Evolutionary conservation across 1,140 invertebrate species (phyloP), one percentile per base, ranked within the genome.

Genomic region (Hylaeus anthracinus): DNA sequence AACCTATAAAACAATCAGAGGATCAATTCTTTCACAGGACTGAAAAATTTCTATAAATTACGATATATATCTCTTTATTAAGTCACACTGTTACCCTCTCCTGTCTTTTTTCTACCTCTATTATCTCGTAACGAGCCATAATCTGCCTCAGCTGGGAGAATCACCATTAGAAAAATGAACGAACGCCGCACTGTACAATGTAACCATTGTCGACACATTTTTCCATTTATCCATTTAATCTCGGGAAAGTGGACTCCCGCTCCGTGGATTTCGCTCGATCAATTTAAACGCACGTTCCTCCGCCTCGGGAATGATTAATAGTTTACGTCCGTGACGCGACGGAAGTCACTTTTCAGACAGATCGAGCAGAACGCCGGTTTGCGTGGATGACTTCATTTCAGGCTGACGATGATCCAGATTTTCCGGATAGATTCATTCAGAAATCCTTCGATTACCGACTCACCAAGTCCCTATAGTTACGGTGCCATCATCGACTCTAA

Each of bases 321-420:
- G 37, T 67, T 76, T n/a, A 58, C 64, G 64, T 67, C 65, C 39
- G 4, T 41, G 55, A 39, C 15, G 26, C 43, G 64, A 60, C 43
- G 64, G 74, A 76, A 69, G 55, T 67, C 63, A 76, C 74, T 67
- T 76, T 58, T 67, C 74, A 76, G 45, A 51, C 41, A 48, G 55
- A 67, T 51, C 14, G 43, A 78, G 75, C 26, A 39, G 43, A 58
- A 58, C 53, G 12, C 48, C 12, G 6, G 15, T 56, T 69, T 26
- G 26, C 43, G 8, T 51, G 5, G 41, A 76, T 43, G 74, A 60
- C 74, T 76, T 76, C 64, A 69, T 76, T 51, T n/a, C 74, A 26
- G 39, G 3, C 56, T 10, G 43, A 51, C 14, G 5, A 51, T 15
- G 26, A 5, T 12, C 15, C 48, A 65, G 45, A 55, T 63, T 66